Evolutionary conservation across 2,888 invertebrate genomes (phyloP).

Genomic region (Mantis religiosa): DNA sequence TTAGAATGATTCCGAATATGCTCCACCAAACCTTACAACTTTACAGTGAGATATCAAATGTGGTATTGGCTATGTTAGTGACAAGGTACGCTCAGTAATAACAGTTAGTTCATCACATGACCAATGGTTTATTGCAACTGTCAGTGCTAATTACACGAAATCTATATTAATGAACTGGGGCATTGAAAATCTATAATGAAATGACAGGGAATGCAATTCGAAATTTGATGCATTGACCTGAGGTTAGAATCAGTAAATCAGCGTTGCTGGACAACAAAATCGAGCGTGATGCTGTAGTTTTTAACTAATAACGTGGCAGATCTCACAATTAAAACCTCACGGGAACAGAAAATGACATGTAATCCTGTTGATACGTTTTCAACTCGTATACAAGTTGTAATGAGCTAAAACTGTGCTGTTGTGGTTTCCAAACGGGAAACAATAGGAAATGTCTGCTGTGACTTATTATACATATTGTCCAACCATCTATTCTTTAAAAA

Average conservation of each 20-base stretch:
- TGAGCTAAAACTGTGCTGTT: no score
- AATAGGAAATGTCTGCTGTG: no score
- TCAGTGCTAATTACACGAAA: background rate
- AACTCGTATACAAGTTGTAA: no score
- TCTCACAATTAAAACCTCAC: no score
- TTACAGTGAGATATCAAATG: background rate
- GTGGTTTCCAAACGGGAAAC: no score
- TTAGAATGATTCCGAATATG: no score
- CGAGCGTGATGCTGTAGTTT: background rate
- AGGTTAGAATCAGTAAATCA: background rate
- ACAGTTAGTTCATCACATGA: background rate
- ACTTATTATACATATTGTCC: no score
- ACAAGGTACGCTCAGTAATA: background rate
- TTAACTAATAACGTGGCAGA: background rate
- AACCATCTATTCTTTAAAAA: no score
- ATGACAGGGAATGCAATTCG: background rate
- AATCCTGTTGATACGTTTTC: no score
- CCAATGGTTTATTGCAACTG: background rate
- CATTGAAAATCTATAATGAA: background rate
- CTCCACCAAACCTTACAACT: background rate
- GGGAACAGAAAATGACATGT: no score
- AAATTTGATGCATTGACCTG: background rate
- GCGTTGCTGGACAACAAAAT: background rate
- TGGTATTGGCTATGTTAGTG: background rate
- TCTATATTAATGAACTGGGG: background rate